A percentile compares a stretch with the other conserved stretches of the same genome.
Conservation (phyloP, 2,888 invertebrate species). For the Aplocera efformata region DNA sequence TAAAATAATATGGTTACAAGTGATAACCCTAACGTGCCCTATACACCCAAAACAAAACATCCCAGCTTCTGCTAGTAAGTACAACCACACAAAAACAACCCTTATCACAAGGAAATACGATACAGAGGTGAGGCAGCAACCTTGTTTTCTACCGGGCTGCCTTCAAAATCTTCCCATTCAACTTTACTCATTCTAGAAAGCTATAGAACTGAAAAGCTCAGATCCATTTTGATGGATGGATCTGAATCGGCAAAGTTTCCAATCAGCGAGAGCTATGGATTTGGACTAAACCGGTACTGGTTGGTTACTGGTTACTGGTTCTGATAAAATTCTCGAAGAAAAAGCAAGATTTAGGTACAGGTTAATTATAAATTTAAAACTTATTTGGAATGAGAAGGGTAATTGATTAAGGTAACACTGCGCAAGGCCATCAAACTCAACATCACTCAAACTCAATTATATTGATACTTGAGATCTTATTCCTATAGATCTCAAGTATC, state of each 20-base stretch:
- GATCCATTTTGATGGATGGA: slow-evolving; percentile 18
- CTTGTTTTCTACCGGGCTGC: slow-evolving; percentile 40
- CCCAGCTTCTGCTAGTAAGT: slow-evolving; percentile 20
- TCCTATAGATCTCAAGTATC: too few relatives aligned
- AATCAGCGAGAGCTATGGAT: slow-evolving; percentile 9
- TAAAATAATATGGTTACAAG: not conserved
- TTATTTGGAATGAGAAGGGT: too few relatives aligned
- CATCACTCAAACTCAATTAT: too few relatives aligned
- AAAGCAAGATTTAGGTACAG: too few relatives aligned
- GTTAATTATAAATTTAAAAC: too few relatives aligned
- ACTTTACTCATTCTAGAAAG: slow-evolving; percentile 15
- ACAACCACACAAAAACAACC: slow-evolving; percentile 17
- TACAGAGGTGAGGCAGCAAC: slow-evolving; percentile 27
- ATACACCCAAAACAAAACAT: slow-evolving; percentile 31
- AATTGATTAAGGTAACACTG: too few relatives aligned
- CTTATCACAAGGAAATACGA: slow-evolving; percentile 11
- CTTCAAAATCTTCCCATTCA: slow-evolving; percentile 12
- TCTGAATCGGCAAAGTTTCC: slow-evolving; percentile 13
- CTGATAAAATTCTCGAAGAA: too few relatives aligned
- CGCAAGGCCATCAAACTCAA: too few relatives aligned
- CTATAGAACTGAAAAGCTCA: slow-evolving; percentile 11
- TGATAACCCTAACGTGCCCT: slow-evolving; percentile 33
- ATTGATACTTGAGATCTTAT: too few relatives aligned
- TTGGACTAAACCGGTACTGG: slow-evolving; percentile 1
- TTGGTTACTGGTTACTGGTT: too few relatives aligned